Conservation (phyloP, 1,140 invertebrate species). For the Achroia grisella region DNA sequence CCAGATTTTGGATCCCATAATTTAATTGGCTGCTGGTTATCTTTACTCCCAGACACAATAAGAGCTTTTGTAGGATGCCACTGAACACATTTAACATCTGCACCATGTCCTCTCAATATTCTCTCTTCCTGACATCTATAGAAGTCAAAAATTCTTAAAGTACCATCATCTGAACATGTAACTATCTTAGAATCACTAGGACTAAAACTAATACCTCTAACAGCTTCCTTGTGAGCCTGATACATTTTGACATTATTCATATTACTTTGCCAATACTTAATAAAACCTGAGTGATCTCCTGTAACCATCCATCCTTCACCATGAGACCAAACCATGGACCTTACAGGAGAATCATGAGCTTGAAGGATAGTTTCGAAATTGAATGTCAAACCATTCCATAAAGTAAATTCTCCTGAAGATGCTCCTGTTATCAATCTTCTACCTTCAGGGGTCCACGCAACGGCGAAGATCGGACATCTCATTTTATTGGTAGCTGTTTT, state of each 20-base stretch:
- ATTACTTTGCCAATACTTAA: constrained; percentile 99
- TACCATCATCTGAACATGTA: constrained; percentile 99
- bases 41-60: constrained; percentile 98
- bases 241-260: constrained; percentile 99
- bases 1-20: constrained; percentile 99
- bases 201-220: constrained; percentile 99
- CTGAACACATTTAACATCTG: constrained; percentile 99
- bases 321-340: constrained; percentile 99
- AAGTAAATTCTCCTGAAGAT: constrained; percentile 98
- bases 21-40: constrained; percentile 99
- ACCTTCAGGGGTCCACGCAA: constrained; percentile 99
- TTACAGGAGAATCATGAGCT: constrained; percentile 97
- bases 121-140: constrained; percentile 96
- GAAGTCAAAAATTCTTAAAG: constrained; percentile 99
- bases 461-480: constrained; percentile 98
- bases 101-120: constrained; percentile 97
- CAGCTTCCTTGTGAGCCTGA: constrained; percentile 99
- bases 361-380: constrained; percentile 99
- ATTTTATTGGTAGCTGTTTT: constrained; percentile 99
- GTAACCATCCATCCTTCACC: constrained; percentile 99
- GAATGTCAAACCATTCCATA: constrained; percentile 99
- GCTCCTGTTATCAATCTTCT: constrained; percentile 97
- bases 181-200: constrained; percentile 99
- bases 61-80: constrained; percentile 99
- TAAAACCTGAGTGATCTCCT: constrained; percentile 97